Percentiles rank a stretch among this genome's conserved stretches.
Conservation (phyloP, 2,113 vertebrate genomes). For the Peromyscus maniculatus region DNA sequence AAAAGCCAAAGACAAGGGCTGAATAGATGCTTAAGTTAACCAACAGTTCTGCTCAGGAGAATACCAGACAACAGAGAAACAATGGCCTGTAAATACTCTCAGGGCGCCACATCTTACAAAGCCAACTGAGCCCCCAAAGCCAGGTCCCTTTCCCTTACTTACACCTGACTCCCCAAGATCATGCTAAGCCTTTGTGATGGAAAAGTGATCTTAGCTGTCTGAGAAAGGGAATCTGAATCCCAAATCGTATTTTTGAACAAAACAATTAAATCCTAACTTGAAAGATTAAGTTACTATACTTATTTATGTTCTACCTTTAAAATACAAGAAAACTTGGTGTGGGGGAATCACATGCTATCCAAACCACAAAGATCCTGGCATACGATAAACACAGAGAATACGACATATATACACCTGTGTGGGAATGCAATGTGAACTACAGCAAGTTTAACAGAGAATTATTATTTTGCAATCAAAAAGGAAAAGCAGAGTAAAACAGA, state of each 20-base stretch:
- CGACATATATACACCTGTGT: not conserved
- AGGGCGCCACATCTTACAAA: not conserved
- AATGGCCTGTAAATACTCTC: not conserved
- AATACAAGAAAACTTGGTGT: conserved; percentile 25
- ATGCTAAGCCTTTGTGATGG: conserved; percentile 67
- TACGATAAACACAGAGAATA: conserved; percentile 75
- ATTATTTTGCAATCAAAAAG: not conserved
- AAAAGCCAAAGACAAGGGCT: not conserved
- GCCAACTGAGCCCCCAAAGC: not conserved
- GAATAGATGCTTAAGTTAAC: not conserved
- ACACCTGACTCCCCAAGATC: conserved; percentile 62
- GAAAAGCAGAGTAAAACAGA: not conserved
- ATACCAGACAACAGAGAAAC: not conserved
- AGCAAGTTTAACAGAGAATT: not conserved
- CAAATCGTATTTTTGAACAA: conserved; percentile 60
- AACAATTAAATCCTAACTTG: conserved; percentile 64
- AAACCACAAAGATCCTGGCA: conserved; percentile 77
- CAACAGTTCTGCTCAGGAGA: not conserved
- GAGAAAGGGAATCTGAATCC: conserved; percentile 69
- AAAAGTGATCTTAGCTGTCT: conserved; percentile 74
- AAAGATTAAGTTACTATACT: conserved; percentile 56
- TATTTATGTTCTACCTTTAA: conserved; percentile 62
- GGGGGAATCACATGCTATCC: conserved; percentile 69
- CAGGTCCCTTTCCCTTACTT: not conserved
- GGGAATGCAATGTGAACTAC: not conserved